Evolutionary conservation across 2,113 vertebrate species (phyloP).

Genomic region (Hippopotamus amphibius): DNA sequence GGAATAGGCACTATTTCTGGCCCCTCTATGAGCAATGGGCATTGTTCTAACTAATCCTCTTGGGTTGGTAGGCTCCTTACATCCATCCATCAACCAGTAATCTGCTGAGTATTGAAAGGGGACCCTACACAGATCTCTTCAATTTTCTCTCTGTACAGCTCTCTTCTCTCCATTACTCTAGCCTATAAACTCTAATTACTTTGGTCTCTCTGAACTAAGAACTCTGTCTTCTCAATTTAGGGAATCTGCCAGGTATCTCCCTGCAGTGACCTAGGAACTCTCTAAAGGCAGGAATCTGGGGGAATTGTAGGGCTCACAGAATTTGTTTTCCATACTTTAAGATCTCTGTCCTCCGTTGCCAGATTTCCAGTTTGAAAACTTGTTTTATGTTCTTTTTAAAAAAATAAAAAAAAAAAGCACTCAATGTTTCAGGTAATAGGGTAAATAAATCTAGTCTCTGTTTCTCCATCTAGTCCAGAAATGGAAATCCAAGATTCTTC

Average conservation of each 20-base stretch:
- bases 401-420: background rate
- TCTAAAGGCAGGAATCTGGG: background rate
- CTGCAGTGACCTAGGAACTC: background rate
- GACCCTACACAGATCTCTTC: background rate
- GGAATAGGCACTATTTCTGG: background rate
- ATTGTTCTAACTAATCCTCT: background rate
- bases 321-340: background rate
- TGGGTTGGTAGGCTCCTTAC: background rate
- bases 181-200: background rate
- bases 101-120: background rate
- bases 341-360: background rate
- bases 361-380: background rate
- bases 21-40: background rate
- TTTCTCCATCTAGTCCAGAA: background rate
- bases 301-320: background rate
- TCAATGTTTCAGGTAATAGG: background rate
- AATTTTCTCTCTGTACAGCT: background rate
- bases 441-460: background rate
- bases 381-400: background rate
- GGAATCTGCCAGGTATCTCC: background rate
- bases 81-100: background rate
- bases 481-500: background rate
- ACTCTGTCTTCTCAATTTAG: background rate
- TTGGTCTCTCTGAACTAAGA: background rate
- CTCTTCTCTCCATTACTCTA: background rate